Base-by-base conservation (phyloP, 2,113 vertebrate genomes). In the Gnathonemus longibarbis region DNA sequence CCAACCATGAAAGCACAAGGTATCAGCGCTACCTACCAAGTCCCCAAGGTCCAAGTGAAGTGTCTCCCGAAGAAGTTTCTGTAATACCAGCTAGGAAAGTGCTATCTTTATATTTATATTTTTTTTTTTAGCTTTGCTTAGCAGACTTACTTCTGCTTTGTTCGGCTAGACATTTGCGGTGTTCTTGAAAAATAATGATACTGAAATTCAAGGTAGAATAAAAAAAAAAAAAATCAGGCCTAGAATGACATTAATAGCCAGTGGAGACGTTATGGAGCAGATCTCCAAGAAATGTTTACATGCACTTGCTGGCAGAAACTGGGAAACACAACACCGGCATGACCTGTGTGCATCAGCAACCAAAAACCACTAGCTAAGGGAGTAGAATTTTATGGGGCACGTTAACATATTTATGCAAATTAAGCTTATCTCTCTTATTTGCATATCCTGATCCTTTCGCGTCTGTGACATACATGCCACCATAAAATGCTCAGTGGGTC, bases 401-500 rank as follows among this genome's bases (percentile, higher is more conserved):
- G 9, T 24, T 86, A 15, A 86, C 45, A 46, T 46, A 90, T 93
- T 90, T 91, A 88, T 91, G 93, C 89, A 91, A 87, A 50, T 88
- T 49, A 7, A 49, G 89, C 80, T 91, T 88, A 86, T 86, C 92
- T 87, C 87, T 74, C 58, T 90, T 87, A 84, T 80, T 80, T 80
- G 74, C 74, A 91, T 90, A 89, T 91, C 92, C 91, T 91, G 92
- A 93, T 88, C 93, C 91, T 94, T 91, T 91, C 70, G 90, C 90
- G 88, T 90, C 90, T 90, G 91, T 90, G 92, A 87, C 91, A 91
- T 91, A 91, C 91, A 93, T 92, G 91, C 91, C 92, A 93, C 91
- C 91, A 93, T 93, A 56, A 89, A 91, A 89, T 90, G 93, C 93
- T 93, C 93, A 94, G 93, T 92, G 91, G 93, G 92, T 92, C 87